These are phyloP conservation scores for Anableps anableps DNA, from an alignment of 2,797 vertebrate genomes.

Conservation along the genomic window DNA sequence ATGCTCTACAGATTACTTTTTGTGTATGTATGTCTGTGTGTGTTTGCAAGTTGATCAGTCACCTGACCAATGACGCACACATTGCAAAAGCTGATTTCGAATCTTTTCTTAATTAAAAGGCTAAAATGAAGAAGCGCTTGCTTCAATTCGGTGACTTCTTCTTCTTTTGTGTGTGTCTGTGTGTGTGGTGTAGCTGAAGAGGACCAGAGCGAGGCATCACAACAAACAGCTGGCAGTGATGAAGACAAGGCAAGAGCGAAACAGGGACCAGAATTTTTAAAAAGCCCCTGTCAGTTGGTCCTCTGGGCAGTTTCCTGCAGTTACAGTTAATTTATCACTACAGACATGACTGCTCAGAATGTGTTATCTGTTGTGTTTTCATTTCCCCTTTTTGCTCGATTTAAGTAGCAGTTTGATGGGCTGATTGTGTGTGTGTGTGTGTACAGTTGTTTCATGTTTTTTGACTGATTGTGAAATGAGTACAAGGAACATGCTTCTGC, in stretches of 20 bases:
- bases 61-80: conserved; percentile 4
- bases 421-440: conserved; percentile 26
- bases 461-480: conserved; percentile 58
- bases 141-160: background rate
- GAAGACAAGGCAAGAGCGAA: conserved; percentile 51
- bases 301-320: conserved; percentile 47
- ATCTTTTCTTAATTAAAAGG: background rate
- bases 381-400: conserved; percentile 70
- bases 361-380: conserved; percentile 51
- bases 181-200: conserved; percentile 65
- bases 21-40: conserved; percentile 9
- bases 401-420: conserved; percentile 42
- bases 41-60: conserved; percentile 10
- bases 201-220: conserved; percentile 62
- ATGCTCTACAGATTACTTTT: conserved; percentile 44
- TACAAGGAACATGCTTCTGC: conserved; percentile 45
- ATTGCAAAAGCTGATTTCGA: background rate
- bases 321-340: conserved; percentile 69
- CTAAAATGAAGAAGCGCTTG: conserved; percentile 17
- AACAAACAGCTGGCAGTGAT: conserved; percentile 52
- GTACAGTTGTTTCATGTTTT: conserved; percentile 44
- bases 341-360: conserved; percentile 53
- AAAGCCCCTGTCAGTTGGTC: conserved; percentile 29
- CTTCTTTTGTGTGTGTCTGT: conserved; percentile 2
- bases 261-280: conserved; percentile 63